Evolutionary conservation across 1,140 invertebrate genomes (phyloP), one percentile per base, ranked within the genome.

Genomic region (Augochlora pura): DNA sequence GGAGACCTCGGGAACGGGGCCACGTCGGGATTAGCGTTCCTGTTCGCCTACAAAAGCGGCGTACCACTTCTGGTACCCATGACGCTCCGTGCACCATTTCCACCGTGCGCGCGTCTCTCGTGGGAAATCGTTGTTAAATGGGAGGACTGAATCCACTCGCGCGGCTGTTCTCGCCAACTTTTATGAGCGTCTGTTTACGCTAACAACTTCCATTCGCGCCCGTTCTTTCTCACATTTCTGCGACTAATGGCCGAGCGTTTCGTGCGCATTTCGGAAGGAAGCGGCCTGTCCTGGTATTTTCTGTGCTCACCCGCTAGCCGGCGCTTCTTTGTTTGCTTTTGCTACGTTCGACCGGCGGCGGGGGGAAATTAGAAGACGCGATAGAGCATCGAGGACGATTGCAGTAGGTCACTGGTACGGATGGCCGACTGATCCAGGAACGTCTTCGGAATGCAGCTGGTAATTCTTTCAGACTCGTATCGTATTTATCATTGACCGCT

Each of bases 11-110:
- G 60, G 79, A 88, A 90, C 70, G 88, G 77, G 89, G 88, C 87
- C 89, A 85, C 68, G n/a, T 39, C 25, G 68, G 84, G 88, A 90
- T 88, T 88, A 88, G 83, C 86, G 84, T 89, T 84, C 77, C 74
- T 60, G 54, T 80, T 83, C 76, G 88, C 87, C 81, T 87, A 85
- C 86, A 88, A 89, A 86, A 85, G 78, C 76, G 38, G 79, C 67
- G 85, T 89, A 78, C 88, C 68, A 86, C 88, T 89, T 91, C 79
- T 69, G 75, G n/a, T 21, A n/a, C 18, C 38, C 39, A 49, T 32
- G 73, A 64, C 23, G 65, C 54, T n/a, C n/a, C 16, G 63, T 16
- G 69, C 64, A 62, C 64, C 65, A 73, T 83, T 78, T 83, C 27
- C 81, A 72, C 60, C 23, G 52, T 52, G 46, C 52, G 46, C 52